Percentiles rank a stretch among this genome's conserved stretches.
These are phyloP conservation scores for Aphis gossypii DNA, from an alignment of 1,140 invertebrate genomes.

Conservation along the genomic window DNA sequence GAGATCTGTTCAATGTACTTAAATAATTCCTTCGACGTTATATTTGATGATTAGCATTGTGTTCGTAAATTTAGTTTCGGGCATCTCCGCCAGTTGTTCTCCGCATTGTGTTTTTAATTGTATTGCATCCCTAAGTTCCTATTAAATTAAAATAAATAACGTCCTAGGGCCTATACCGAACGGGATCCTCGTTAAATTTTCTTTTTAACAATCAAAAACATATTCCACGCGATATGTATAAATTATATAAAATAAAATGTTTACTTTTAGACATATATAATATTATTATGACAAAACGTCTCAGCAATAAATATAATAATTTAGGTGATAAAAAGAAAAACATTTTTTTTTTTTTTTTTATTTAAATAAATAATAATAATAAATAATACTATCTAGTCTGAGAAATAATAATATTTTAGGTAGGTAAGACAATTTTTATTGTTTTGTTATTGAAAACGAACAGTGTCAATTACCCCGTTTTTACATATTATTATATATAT, in stretches of 20 bases:
- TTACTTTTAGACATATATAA: constrained; percentile 32
- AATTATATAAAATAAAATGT: constrained; percentile 23
- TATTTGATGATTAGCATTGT: constrained; percentile 45
- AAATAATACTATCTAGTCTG: constrained; percentile 53
- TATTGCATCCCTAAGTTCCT: constrained; percentile 53
- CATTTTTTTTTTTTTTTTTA: too few relatives aligned
- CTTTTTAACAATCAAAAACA: constrained; percentile 50
- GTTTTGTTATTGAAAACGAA: constrained; percentile 48
- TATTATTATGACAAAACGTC: constrained; percentile 16
- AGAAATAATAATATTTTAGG: constrained; percentile 49
- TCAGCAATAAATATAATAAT: constrained; percentile 57
- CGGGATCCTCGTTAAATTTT: constrained; percentile 26
- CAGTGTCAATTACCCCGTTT: constrained; percentile 58
- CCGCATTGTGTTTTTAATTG: constrained; percentile 53
- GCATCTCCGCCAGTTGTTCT: constrained; percentile 47
- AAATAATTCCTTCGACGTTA: constrained; percentile 30
- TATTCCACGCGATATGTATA: constrained; percentile 24
- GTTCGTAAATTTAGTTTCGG: constrained; percentile 56
- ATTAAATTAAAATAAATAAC: constrained; percentile 52
- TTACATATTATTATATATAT: constrained; percentile 17
- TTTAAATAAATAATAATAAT: constrained; percentile 1
- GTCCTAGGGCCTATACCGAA: constrained; percentile 13
- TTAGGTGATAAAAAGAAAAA: constrained; percentile 21
- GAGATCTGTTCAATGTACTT: constrained; percentile 31
- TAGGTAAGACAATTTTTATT: constrained; percentile 55